Base-by-base conservation (phyloP, 1,140 invertebrate genomes). In the Drosophila kurseongensis region DNA sequence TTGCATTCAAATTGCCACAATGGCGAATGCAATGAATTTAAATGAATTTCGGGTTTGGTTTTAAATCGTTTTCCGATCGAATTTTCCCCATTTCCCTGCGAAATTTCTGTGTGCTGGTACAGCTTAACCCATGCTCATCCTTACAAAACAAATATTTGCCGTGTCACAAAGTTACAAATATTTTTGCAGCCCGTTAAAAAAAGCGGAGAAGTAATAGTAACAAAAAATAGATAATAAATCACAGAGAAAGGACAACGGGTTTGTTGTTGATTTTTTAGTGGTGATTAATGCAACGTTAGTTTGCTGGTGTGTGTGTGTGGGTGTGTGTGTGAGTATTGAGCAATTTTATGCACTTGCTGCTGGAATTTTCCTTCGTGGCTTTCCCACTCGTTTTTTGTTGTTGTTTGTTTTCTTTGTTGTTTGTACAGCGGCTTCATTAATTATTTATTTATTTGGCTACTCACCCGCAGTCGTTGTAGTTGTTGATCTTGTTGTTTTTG, bases 391-490 rank as follows among this genome's bases (percentile, higher is more conserved):
- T 41, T 35, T 62, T 47, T 47, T 62, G 4, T 18, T 36, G 14
- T 10, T 44, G 27, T 66, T 55, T 57, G 29, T 52, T 44, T 66
- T 60, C 18, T 55, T 61, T 75, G 57, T 72, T 79, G 52, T 69
- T 57, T 86, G 68, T 80, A 67, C 56, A 78, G 66, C 68, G 65
- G 47, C 69, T 71, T 80, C 78, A 86, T 85, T 78, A 86, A 85
- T 86, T 78, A 81, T 86, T 84, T 84, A 84, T 74, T 84, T 81
- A 55, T 77, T 79, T 85, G 45, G 61, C 81, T 85, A 85, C 81
- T 85, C 78, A 85, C 81, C 81, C 63, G 73, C 63, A 67, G 57
- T 62, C 58, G 48, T 50, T 29, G 61, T 55, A 62, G 48, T 35
- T 35, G 48, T 62, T 62, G 6, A 35, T 55, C 9, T 29, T 51